These are phyloP conservation scores for Gonocerus acuteangulatus DNA, from an alignment of 2,888 invertebrate genomes.

Conservation along the genomic window DNA sequence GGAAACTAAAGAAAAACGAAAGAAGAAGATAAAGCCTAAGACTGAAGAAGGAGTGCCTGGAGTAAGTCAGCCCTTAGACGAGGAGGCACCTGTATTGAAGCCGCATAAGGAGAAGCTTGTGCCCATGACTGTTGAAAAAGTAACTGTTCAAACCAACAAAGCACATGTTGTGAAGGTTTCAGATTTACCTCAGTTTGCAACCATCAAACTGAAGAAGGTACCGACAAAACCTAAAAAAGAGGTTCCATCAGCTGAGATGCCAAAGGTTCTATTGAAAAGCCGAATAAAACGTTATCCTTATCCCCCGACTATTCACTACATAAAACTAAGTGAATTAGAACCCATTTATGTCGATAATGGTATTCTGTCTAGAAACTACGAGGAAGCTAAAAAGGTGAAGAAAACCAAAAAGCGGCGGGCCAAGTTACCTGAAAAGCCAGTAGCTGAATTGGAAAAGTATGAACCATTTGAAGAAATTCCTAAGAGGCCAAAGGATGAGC, in stretches of 20 bases:
- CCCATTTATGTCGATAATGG: conserved; percentile 40
- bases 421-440: conserved; percentile 37
- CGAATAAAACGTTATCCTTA: conserved; percentile 54
- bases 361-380: conserved; percentile 40
- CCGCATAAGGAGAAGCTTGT: neutral
- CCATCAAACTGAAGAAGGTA: conserved; percentile 47
- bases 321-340: conserved; percentile 42
- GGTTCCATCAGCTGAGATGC: conserved; percentile 46
- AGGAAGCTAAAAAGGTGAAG: conserved; percentile 40
- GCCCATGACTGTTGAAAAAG: conserved; percentile 40
- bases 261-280: conserved; percentile 63
- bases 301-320: conserved; percentile 43
- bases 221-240: conserved; percentile 48
- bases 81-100: conserved; percentile 17
- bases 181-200: conserved; percentile 54
- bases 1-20: conserved; percentile 39
- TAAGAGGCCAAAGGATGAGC: conserved; percentile 43
- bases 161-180: conserved; percentile 37
- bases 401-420: conserved; percentile 38
- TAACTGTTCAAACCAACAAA: conserved; percentile 44
- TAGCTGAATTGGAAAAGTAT: conserved; percentile 37
- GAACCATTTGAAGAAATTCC: conserved; percentile 36
- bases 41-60: too few relatives aligned
- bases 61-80: conserved; percentile 32
- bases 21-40: conserved; percentile 35